Evolutionary conservation across 2,888 invertebrate genomes (phyloP).

Genomic region (Polydesmus complanatus): DNA sequence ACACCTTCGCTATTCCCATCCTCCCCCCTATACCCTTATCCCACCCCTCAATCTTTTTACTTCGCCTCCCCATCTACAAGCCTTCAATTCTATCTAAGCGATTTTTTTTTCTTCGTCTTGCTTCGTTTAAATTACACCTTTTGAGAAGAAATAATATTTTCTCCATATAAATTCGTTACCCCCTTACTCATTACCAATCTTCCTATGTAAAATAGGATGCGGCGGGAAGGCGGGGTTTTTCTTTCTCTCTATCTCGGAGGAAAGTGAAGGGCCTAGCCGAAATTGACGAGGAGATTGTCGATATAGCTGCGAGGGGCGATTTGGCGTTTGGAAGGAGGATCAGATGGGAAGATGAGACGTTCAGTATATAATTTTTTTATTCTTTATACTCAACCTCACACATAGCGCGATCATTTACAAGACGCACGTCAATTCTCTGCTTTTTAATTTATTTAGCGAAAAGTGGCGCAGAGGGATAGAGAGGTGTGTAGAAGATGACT

Average conservation of each 20-base stretch:
- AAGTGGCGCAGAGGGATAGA: too few relatives aligned
- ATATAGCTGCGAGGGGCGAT: neutral
- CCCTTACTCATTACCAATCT: neutral
- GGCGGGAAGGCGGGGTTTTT: too few relatives aligned
- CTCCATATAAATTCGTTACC: neutral
- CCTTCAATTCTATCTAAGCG: neutral
- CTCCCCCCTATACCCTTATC: too few relatives aligned
- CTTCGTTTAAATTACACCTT: neutral
- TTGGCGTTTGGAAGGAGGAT: neutral
- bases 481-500: neutral
- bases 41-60: too few relatives aligned
- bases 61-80: too few relatives aligned
- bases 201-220: too few relatives aligned
- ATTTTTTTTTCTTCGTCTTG: too few relatives aligned
- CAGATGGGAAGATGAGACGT: too few relatives aligned
- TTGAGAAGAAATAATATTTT: neutral
- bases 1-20: neutral
- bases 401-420: neutral
- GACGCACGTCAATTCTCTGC: neutral
- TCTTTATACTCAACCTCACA: neutral
- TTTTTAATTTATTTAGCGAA: neutral
- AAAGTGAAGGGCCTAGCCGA: neutral
- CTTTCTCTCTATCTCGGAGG: too few relatives aligned
- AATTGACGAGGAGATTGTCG: neutral
- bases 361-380: neutral